Evolutionary conservation across 2,113 vertebrate species (phyloP).

Genomic region (Puma concolor): DNA sequence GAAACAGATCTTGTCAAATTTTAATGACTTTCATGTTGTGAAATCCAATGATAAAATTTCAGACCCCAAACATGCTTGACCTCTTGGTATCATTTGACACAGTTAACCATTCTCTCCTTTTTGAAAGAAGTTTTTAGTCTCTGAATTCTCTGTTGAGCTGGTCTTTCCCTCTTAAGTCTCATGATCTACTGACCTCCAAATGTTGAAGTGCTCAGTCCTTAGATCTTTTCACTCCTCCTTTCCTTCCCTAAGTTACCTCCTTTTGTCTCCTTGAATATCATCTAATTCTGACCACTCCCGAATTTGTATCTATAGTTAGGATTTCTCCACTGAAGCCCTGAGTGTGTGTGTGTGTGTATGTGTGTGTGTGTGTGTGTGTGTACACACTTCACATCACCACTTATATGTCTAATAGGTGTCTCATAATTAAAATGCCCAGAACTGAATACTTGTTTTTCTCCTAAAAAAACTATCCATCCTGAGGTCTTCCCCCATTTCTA

Average conservation of each 20-base stretch:
- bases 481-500: background rate
- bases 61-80: background rate
- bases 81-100: background rate
- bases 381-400: background rate
- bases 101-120: background rate
- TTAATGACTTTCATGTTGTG: background rate
- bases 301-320: background rate
- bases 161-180: background rate
- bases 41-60: background rate
- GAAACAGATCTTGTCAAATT: background rate
- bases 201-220: background rate
- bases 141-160: background rate
- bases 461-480: background rate
- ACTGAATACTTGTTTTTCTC: background rate
- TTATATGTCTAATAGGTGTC: background rate
- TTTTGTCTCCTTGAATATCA: background rate
- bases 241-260: background rate
- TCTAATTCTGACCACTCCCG: background rate
- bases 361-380: background rate
- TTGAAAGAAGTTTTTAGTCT: background rate
- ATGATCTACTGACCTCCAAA: background rate
- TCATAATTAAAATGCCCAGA: background rate
- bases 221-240: background rate
- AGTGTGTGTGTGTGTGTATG: background rate
- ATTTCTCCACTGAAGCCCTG: background rate